A percentile compares a stretch with the other conserved stretches of the same genome.
These are phyloP conservation scores for Tachycineta bicolor DNA, from an alignment of 2,113 vertebrate genomes.

Conservation along the genomic window DNA sequence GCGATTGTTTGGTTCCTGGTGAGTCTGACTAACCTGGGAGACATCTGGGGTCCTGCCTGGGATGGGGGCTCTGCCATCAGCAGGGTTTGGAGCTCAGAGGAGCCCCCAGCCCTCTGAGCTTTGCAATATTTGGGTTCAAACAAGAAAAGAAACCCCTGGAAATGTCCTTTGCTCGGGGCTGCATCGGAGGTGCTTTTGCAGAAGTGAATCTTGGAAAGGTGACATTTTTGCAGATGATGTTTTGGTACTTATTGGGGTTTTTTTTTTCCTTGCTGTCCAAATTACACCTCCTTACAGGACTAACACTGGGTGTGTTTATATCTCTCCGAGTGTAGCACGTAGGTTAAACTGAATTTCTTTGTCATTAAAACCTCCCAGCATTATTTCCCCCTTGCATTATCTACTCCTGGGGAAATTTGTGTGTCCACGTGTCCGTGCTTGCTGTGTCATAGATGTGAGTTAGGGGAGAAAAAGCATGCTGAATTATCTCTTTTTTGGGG, in stretches of 20 bases:
- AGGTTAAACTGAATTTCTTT: not conserved
- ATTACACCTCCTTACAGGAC: not conserved
- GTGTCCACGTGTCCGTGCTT: fast-evolving
- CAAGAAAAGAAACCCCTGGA: not conserved
- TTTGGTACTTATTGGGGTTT: not conserved
- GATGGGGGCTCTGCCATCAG: not conserved
- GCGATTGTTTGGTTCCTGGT: not conserved
- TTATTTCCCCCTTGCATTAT: not conserved
- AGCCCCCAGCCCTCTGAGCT: not conserved
- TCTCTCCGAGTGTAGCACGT: not conserved
- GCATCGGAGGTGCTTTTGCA: not conserved
- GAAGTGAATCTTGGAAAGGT: not conserved
- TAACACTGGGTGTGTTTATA: fast-evolving
- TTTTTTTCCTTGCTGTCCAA: not conserved
- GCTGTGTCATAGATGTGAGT: not conserved
- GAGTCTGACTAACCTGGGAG: not conserved
- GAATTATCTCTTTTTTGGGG: not conserved
- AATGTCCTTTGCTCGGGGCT: not conserved
- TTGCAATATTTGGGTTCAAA: not conserved
- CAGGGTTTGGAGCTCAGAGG: not conserved
- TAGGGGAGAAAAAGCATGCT: not conserved
- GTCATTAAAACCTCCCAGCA: not conserved
- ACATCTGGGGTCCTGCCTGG: not conserved
- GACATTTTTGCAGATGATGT: not conserved
- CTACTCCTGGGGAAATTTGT: not conserved